Base-by-base conservation (phyloP, 92 coral and sea anemone genomes). In the Pocillopora meandrina region DNA sequence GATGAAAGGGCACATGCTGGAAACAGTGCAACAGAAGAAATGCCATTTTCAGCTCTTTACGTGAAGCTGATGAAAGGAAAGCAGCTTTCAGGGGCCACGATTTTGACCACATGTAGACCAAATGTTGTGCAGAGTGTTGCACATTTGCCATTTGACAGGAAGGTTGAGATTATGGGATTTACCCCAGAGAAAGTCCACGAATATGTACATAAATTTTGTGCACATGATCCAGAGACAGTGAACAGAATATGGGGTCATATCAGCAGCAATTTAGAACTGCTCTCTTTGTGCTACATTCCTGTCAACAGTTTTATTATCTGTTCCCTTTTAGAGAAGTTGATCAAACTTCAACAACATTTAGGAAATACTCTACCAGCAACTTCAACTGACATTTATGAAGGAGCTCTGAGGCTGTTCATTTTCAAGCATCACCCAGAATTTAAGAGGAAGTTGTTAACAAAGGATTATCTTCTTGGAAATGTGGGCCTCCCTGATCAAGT, bases 141-240 rank as follows among this genome's bases (percentile, higher is more conserved):
- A 17, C 52, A 34, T 17, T 59, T 86, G 18, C 3, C 21, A 5
- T 84, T 84, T 55, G 82, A 91, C 26, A 61, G 90, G 55, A 21
- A 12, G 62, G 90, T 86, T 60, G 95, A 89, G 63, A 92, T 92
- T 11, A 16, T 89, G 71, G 92, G 95, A 13, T 92, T 92, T 59
- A 85, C 92, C 1, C 80, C 74, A 16, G 89, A 92, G 21, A 78
- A 83, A 71, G 87, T 89, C 7, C 42, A 82, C 56, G 49, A 78
- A 59, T 92, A 92, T 77, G 82, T 89, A 52, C 9, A 15, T 42
- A 82, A 74, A 9, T 88, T 80, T 52, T 85, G 63, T 79, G 13
- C 47, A 1, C 65, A 77, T 77, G 79, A 88, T 21, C 15, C 17
- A 56, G 17, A 15, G 16, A 13, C 61, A 31, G 64, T 19, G 18